Conservation (phyloP, 2,888 invertebrate genomes). For the Ormyrus rosae region DNA sequence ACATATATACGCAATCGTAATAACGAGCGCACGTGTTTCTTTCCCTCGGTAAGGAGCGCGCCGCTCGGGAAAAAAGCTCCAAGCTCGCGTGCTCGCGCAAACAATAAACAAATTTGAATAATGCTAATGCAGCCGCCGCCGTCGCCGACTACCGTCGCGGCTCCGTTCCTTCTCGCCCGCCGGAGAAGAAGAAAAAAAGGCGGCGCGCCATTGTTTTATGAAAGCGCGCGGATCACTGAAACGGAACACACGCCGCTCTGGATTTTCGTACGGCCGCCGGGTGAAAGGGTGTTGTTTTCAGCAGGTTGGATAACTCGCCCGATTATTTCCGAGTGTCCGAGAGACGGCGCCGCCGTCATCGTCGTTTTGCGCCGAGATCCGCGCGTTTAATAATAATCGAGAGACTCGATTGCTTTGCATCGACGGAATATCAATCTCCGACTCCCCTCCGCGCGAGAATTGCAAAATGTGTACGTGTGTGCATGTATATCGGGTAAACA, state of each 20-base stretch:
- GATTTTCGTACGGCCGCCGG: neutral
- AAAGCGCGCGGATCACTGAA: constrained; percentile 29
- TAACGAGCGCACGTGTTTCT: constrained; percentile 1
- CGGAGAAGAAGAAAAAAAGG: no score
- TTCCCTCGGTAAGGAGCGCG: no score
- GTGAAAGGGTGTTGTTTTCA: no score
- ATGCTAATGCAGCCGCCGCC: constrained; percentile 1
- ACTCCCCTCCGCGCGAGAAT: neutral
- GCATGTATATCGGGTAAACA: neutral
- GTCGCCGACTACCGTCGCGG: no score
- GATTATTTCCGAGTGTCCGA: no score
- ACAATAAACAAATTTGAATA: constrained; percentile 34
- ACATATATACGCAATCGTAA: no score
- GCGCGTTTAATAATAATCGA: no score
- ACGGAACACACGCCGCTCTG: neutral
- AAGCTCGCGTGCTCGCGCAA: neutral
- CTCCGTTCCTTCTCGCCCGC: no score
- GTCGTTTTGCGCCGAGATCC: no score
- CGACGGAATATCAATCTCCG: neutral
- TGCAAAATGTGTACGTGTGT: neutral
- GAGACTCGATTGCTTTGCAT: neutral
- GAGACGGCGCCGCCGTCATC: no score
- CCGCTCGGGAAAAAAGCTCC: neutral
- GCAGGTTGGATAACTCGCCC: no score
- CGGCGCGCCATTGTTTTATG: constrained; percentile 34